Evolutionary conservation across 1,140 invertebrate genomes (phyloP).

Genomic region (Rhopalosiphum maidis): DNA sequence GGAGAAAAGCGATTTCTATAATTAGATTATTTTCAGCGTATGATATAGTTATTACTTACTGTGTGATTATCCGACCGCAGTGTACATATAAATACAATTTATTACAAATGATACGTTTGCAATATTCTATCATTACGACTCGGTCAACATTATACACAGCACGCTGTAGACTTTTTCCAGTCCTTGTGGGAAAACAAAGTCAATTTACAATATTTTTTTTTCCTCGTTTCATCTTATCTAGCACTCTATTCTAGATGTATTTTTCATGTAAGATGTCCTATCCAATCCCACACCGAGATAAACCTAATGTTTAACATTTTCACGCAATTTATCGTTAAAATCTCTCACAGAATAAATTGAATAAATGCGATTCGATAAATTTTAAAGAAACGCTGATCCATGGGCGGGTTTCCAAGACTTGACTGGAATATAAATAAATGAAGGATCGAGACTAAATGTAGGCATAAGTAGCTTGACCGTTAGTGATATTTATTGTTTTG

Average conservation of each 20-base stretch:
- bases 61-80: neutral
- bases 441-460: neutral
- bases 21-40: neutral
- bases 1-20: neutral
- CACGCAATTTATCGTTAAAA: constrained; percentile 29
- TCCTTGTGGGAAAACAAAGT: neutral
- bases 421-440: neutral
- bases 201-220: constrained; percentile 29
- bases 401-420: neutral
- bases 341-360: constrained; percentile 3
- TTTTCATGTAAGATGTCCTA: neutral
- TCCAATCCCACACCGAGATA: neutral
- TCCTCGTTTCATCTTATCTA: neutral
- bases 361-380: constrained; percentile 17
- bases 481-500: neutral
- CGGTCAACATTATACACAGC: neutral
- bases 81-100: neutral
- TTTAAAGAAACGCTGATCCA: neutral
- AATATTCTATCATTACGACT: neutral
- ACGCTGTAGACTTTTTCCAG: neutral
- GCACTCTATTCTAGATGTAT: neutral
- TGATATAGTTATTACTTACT: neutral
- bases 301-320: constrained; percentile 31
- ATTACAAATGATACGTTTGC: neutral
- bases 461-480: neutral